These are phyloP conservation scores for Leptarthrus brevirostris DNA, from an alignment of 2,888 invertebrate species.

Conservation along the genomic window DNA sequence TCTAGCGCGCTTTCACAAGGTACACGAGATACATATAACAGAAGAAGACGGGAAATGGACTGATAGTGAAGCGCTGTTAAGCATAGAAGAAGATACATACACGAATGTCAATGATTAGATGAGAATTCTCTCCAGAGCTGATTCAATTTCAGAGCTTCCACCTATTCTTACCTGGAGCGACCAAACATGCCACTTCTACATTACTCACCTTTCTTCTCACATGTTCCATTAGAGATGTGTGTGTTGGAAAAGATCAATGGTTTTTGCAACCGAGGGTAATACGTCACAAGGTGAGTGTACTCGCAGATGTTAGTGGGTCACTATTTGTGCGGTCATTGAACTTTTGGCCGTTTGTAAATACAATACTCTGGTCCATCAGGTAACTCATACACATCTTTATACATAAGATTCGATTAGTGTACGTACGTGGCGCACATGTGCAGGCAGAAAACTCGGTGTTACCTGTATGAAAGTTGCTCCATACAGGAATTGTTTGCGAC, in stretches of 20 bases:
- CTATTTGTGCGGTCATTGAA: slow-evolving; percentile 68
- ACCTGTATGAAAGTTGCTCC: slow-evolving; percentile 39
- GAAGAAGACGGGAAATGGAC: slow-evolving; percentile 4
- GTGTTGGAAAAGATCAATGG: slow-evolving; percentile 53
- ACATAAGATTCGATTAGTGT: not conserved
- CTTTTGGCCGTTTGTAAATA: slow-evolving; percentile 64
- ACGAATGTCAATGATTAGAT: slow-evolving; percentile 16
- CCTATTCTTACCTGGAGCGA: slow-evolving; percentile 13
- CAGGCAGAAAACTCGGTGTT: slow-evolving; percentile 17
- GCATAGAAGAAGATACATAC: slow-evolving; percentile 15
- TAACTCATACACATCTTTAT: not conserved
- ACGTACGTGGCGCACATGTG: slow-evolving; percentile 3
- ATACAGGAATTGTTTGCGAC: slow-evolving; percentile 40
- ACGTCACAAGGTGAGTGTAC: slow-evolving; percentile 68
- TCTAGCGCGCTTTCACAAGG: slow-evolving; percentile 29
- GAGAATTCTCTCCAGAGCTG: slow-evolving; percentile 39
- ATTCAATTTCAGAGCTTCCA: slow-evolving; percentile 1
- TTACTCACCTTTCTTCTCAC: slow-evolving; percentile 23
- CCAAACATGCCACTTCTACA: slow-evolving; percentile 15
- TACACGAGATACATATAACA: not conserved
- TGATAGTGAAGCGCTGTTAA: slow-evolving; percentile 7
- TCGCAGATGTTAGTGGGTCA: slow-evolving; percentile 69
- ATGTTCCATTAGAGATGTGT: not conserved
- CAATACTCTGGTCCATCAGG: slow-evolving; percentile 51
- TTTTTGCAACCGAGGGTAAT: slow-evolving; percentile 58